Conservation (phyloP, 2,113 vertebrate species). For the Pogonocichla stellata region DNA sequence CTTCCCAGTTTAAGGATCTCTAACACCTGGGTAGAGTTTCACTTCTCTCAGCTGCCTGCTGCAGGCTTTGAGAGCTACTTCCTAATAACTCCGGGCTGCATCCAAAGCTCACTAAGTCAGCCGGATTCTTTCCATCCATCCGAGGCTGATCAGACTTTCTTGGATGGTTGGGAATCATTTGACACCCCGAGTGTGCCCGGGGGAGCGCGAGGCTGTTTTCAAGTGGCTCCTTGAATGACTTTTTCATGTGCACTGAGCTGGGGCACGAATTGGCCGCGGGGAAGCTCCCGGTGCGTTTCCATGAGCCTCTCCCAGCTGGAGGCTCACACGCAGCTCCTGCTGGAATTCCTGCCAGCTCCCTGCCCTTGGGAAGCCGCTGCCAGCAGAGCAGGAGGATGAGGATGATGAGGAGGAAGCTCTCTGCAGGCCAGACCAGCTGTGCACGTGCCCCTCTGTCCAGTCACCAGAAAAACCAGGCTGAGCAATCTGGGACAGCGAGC, state of each 20-base stretch:
- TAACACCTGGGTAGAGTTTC: constrained; percentile 72
- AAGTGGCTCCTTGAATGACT: constrained; percentile 24
- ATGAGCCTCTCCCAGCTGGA: not conserved
- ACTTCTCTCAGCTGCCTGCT: constrained; percentile 56
- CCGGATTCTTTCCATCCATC: constrained; percentile 55
- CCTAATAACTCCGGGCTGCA: constrained; percentile 21
- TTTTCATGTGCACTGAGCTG: not conserved
- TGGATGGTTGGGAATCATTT: not conserved
- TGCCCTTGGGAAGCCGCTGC: not conserved
- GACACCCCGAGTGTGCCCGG: not conserved
- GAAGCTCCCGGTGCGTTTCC: not conserved
- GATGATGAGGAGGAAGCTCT: not conserved
- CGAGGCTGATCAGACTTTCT: not conserved
- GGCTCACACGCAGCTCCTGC: not conserved
- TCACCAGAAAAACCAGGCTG: not conserved
- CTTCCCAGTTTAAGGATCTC: constrained; percentile 61
- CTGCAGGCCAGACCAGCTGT: not conserved
- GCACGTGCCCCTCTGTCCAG: not conserved
- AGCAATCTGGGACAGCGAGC: no score
- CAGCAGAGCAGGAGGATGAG: not conserved
- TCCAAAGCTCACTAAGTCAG: constrained; percentile 43
- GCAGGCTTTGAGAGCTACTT: constrained; percentile 48
- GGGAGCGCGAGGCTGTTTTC: not conserved
- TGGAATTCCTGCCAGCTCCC: not conserved
- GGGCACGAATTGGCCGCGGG: not conserved